phyloP scores from a whole-genome alignment of 2,888 invertebrate species.

The Abscondita cerata region DNA sequence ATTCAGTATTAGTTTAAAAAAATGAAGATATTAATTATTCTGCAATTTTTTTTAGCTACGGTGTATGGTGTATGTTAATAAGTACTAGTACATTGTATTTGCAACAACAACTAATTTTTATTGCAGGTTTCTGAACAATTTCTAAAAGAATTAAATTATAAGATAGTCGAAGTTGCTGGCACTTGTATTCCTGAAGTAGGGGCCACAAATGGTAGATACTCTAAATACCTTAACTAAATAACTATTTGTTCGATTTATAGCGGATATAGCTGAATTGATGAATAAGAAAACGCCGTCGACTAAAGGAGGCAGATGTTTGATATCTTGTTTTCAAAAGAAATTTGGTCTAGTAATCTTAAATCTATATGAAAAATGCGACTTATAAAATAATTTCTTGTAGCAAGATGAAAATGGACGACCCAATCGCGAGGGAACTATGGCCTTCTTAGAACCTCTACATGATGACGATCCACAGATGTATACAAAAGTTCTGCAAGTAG shows the following conservation, averaged over 20 bases:
- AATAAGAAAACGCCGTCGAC: constrained; percentile 57
- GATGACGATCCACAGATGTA: constrained; percentile 52
- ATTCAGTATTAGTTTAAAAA: neutral
- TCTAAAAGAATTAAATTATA: constrained; percentile 4
- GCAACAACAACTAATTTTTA: neutral
- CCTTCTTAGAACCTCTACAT: constrained; percentile 54
- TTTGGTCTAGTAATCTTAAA: constrained; percentile 56
- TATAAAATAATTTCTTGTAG: constrained; percentile 22
- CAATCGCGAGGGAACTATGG: constrained; percentile 47
- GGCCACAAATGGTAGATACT: constrained; percentile 27
- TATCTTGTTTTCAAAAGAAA: constrained; percentile 60
- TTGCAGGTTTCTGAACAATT: constrained; percentile 16
- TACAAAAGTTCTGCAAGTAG: constrained; percentile 55
- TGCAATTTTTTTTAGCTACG: neutral
- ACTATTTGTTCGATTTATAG: constrained; percentile 30
- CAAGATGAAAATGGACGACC: constrained; percentile 31
- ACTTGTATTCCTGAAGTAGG: constrained; percentile 20
- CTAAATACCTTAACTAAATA: too few relatives aligned
- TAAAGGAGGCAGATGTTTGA: constrained; percentile 57
- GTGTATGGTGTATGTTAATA: constrained; percentile 17
- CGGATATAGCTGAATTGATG: constrained; percentile 43
- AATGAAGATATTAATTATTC: constrained; percentile 18
- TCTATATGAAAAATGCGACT: neutral
- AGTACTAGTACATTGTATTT: neutral
- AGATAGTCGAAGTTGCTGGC: constrained; percentile 14